These are phyloP conservation scores for Acrobasis consociella DNA, from an alignment of 2,888 invertebrate species.

Conservation along the genomic window DNA sequence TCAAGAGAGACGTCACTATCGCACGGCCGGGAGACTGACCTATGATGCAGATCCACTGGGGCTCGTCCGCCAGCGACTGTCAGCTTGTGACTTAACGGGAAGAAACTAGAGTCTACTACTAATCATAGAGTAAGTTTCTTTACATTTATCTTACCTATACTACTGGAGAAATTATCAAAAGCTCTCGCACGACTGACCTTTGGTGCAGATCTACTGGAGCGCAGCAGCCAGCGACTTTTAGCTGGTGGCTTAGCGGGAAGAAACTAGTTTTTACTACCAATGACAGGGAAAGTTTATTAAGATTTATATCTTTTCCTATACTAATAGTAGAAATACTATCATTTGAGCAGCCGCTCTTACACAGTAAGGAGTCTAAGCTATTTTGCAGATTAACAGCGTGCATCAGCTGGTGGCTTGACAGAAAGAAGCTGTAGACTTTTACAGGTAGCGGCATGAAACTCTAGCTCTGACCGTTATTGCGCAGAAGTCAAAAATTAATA, in stretches of 20 bases:
- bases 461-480: too few relatives aligned
- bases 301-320: conserved; percentile 46
- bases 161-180: conserved; percentile 90
- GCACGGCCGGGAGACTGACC: conserved; percentile 90
- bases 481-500: too few relatives aligned
- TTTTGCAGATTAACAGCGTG: too few relatives aligned
- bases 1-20: conserved; percentile 92
- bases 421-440: too few relatives aligned
- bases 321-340: conserved; percentile 77
- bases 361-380: too few relatives aligned
- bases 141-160: conserved; percentile 49
- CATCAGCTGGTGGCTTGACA: too few relatives aligned
- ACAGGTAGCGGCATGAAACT: too few relatives aligned
- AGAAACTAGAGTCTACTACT: conserved; percentile 79
- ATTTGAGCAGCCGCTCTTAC: too few relatives aligned
- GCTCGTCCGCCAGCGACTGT: conserved; percentile 93
- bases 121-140: conserved; percentile 57
- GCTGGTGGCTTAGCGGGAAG: conserved; percentile 92
- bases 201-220: conserved; percentile 93
- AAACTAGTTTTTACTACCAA: conserved; percentile 79
- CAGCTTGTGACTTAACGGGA: conserved; percentile 92
- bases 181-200: conserved; percentile 91
- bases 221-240: conserved; percentile 91
- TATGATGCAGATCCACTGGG: conserved; percentile 92
- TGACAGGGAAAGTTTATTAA: conserved; percentile 50